These are phyloP conservation scores for Corydoras maculifer DNA, from an alignment of 2,113 vertebrate species.

Conservation along the genomic window DNA sequence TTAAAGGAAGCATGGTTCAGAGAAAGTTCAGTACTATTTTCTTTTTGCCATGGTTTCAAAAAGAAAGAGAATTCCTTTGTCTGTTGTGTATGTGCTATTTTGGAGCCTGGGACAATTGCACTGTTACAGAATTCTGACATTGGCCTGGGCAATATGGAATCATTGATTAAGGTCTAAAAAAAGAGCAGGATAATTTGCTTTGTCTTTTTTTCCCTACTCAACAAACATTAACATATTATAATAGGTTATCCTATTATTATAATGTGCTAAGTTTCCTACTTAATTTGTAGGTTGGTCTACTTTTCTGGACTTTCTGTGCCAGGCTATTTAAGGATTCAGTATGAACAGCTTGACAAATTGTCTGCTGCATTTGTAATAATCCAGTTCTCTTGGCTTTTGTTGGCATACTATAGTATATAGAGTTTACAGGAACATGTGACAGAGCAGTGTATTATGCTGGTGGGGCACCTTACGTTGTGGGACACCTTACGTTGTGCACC, in stretches of 20 bases:
- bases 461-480: no score
- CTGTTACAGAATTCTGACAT: no score
- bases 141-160: no score
- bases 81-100: slow-evolving; percentile 66
- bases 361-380: slow-evolving; percentile 64
- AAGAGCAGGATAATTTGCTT: no score
- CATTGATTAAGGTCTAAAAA: no score
- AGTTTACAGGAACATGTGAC: slow-evolving; percentile 15
- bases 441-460: no score
- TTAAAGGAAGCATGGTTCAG: slow-evolving; percentile 97
- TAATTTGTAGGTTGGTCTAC: slow-evolving; percentile 58
- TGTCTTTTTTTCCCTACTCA: no score
- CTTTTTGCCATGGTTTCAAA: slow-evolving; percentile 87
- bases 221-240: no score
- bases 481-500: no score
- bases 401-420: slow-evolving; percentile 23
- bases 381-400: slow-evolving; percentile 46
- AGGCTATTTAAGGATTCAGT: slow-evolving; percentile 69
- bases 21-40: slow-evolving; percentile 99
- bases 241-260: no score
- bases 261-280: no score
- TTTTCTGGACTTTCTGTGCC: slow-evolving; percentile 68
- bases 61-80: slow-evolving; percentile 76
- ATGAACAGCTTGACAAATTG: slow-evolving; percentile 70
- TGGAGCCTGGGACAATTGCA: no score